Conservation (phyloP, 2,888 invertebrate genomes). For the Bembecia ichneumoniformis region DNA sequence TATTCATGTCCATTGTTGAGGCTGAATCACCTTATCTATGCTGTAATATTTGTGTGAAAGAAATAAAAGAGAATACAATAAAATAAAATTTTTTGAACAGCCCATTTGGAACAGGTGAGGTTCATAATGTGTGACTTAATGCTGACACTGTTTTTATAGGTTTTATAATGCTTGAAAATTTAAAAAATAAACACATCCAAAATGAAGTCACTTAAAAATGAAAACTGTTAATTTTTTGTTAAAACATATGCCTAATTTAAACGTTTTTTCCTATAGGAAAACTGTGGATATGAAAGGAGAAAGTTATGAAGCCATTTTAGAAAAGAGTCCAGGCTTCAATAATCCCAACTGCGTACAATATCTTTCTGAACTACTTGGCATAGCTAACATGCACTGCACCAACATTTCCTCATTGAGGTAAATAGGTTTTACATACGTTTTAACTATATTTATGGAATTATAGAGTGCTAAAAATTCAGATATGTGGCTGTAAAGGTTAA, state of each 20-base stretch:
- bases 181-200: constrained; percentile 25
- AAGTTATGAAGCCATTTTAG: constrained; percentile 85
- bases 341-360: constrained; percentile 91
- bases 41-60: constrained; percentile 65
- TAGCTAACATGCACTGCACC: constrained; percentile 78
- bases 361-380: constrained; percentile 82
- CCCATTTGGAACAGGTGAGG: constrained; percentile 70
- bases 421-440: constrained; percentile 10
- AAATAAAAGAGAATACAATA: constrained; percentile 52
- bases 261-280: constrained; percentile 71
- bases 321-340: constrained; percentile 87
- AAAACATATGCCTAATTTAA: constrained; percentile 20
- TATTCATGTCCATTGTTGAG: constrained; percentile 64
- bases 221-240: constrained; percentile 28
- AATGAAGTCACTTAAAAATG: constrained; percentile 25
- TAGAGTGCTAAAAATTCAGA: no score
- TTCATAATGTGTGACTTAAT: constrained; percentile 60
- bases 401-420: constrained; percentile 81
- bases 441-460: constrained; percentile 4
- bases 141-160: constrained; percentile 36
- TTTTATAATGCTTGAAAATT: constrained; percentile 34
- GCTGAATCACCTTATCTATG: constrained; percentile 59
- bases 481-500: neutral
- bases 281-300: constrained; percentile 84
- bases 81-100: constrained; percentile 71